Conservation (phyloP, 2,888 invertebrate species). For the Deladenus siricidicola region DNA sequence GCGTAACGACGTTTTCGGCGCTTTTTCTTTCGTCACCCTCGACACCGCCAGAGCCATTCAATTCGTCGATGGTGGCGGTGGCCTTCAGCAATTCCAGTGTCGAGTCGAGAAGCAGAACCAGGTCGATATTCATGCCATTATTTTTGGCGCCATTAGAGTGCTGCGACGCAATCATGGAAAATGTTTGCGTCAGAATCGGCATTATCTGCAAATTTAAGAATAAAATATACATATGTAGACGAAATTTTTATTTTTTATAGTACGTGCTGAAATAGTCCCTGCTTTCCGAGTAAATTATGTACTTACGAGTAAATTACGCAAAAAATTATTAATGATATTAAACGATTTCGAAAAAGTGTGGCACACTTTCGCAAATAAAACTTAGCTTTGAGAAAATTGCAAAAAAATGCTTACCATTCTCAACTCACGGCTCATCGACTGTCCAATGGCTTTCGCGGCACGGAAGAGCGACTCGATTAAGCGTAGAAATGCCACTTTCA, state of each 20-base stretch:
- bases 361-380: too few relatives aligned
- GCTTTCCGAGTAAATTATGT: too few relatives aligned
- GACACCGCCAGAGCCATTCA: neutral
- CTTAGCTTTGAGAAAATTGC: too few relatives aligned
- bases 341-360: too few relatives aligned
- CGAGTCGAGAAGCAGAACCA: neutral
- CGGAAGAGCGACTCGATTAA: conserved; percentile 6
- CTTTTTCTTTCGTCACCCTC: neutral
- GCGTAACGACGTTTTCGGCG: neutral
- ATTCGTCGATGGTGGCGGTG: neutral
- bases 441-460: neutral
- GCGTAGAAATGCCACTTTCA: neutral
- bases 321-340: too few relatives aligned
- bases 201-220: neutral
- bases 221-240: neutral
- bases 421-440: neutral
- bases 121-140: neutral
- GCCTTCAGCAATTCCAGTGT: neutral
- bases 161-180: neutral
- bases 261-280: too few relatives aligned
- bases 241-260: too few relatives aligned
- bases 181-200: neutral
- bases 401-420: neutral
- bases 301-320: too few relatives aligned
- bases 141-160: neutral